Conservation (phyloP, 2,797 vertebrate genomes). For the Menidia menidia region DNA sequence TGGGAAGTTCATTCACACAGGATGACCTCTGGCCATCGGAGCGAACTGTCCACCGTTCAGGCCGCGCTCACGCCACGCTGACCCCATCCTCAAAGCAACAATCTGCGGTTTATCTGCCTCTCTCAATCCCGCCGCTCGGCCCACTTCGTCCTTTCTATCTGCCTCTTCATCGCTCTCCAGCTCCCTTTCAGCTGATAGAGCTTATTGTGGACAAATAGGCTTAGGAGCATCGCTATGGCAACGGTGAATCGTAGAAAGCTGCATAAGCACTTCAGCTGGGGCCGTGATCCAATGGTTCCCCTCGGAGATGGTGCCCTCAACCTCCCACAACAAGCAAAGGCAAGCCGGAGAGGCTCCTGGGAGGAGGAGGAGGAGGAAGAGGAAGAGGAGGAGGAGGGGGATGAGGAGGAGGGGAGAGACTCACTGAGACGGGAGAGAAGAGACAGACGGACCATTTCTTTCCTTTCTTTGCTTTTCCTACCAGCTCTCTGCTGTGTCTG, state of each 20-base stretch:
- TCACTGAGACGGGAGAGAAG: conserved; percentile 29
- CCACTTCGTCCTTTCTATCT: conserved; percentile 69
- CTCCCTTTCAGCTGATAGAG: conserved; percentile 77
- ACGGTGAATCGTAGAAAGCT: conserved; percentile 76
- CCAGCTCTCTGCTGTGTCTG: background rate
- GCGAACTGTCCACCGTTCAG: background rate
- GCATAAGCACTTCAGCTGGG: conserved; percentile 73
- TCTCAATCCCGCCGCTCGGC: conserved; percentile 50
- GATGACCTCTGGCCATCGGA: conserved; percentile 41
- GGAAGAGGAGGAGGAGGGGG: conserved; percentile 40
- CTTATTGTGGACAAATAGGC: conserved; percentile 84
- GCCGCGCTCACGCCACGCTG: conserved; percentile 16
- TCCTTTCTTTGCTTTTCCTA: conserved; percentile 16
- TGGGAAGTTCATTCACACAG: conserved; percentile 41
- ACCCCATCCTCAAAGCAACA: conserved; percentile 24
- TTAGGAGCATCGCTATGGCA: conserved; percentile 83
- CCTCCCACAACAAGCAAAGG: conserved; percentile 75
- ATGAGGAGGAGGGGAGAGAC: conserved; percentile 7
- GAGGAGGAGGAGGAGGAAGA: conserved; percentile 42
- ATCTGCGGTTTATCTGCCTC: conserved; percentile 50
- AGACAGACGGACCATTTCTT: conserved; percentile 41
- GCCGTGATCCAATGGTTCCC: conserved; percentile 60
- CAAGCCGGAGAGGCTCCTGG: conserved; percentile 68
- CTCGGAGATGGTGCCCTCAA: conserved; percentile 64
- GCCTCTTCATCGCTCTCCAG: conserved; percentile 73